Evolutionary conservation across 2,113 vertebrate species (phyloP).

Genomic region (Passer montanus): DNA sequence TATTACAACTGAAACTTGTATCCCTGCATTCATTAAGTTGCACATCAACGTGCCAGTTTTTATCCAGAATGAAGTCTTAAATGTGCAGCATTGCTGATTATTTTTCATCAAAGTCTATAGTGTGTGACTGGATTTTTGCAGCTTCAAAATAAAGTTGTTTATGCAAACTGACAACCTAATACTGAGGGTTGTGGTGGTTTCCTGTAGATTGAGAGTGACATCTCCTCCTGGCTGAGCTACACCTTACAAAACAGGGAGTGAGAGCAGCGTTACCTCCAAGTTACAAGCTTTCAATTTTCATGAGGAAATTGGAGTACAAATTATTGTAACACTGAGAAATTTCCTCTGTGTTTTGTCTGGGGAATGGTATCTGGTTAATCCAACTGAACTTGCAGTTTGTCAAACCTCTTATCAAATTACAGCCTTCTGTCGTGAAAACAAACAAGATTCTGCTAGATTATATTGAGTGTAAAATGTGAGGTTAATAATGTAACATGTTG

Average conservation of each 20-base stretch:
- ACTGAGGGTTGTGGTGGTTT: not conserved
- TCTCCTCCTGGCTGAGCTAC: not conserved
- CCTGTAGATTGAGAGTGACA: not conserved
- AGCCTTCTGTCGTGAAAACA: not conserved
- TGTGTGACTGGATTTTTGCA: slow-evolving; percentile 36
- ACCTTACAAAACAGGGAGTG: not conserved
- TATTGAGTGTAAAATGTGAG: slow-evolving; percentile 28
- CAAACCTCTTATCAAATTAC: slow-evolving; percentile 37
- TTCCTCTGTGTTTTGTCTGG: slow-evolving; percentile 40
- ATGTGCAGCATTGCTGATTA: slow-evolving; percentile 31
- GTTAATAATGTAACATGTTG: slow-evolving; percentile 30
- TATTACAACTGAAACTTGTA: slow-evolving; percentile 12
- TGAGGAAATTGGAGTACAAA: slow-evolving; percentile 1
- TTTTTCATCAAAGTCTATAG: slow-evolving; percentile 46
- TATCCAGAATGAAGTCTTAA: slow-evolving; percentile 27
- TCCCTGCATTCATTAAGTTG: slow-evolving; percentile 42
- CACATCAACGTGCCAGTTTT: not conserved
- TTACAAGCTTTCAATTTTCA: slow-evolving; percentile 43
- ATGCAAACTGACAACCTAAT: slow-evolving; percentile 27
- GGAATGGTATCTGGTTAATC: slow-evolving; percentile 29
- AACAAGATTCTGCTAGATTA: slow-evolving; percentile 49
- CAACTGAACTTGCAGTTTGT: slow-evolving; percentile 29
- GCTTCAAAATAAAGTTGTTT: slow-evolving; percentile 49
- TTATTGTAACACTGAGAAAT: slow-evolving; percentile 6
- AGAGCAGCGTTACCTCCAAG: not conserved